These are phyloP conservation scores for Tupaia chinensis DNA, from an alignment of 2,113 vertebrate genomes.

Conservation along the genomic window DNA sequence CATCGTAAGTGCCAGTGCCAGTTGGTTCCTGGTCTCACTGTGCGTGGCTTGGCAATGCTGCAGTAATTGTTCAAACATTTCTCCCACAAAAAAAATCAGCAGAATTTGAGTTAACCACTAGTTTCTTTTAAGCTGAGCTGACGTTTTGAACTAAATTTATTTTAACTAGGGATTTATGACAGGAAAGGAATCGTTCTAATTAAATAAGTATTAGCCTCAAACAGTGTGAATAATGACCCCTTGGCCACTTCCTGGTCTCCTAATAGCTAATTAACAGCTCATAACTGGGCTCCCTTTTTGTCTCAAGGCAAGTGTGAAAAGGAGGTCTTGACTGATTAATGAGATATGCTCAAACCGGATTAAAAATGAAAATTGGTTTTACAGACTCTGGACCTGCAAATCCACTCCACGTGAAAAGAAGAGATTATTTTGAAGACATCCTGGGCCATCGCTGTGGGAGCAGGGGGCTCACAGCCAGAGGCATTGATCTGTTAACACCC, in stretches of 20 bases:
- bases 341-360: conserved; percentile 52
- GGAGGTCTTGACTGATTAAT: conserved; percentile 65
- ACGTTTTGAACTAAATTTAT: conserved; percentile 72
- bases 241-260: conserved; percentile 73
- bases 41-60: background rate
- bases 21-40: background rate
- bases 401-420: background rate
- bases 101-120: conserved; percentile 61
- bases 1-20: background rate
- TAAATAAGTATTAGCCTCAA: conserved; percentile 76
- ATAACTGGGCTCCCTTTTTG: conserved; percentile 68
- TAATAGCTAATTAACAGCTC: conserved; percentile 84
- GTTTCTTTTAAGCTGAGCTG: conserved; percentile 63
- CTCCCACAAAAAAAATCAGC: conserved; percentile 34
- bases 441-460: background rate
- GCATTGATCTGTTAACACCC: background rate
- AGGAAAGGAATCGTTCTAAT: conserved; percentile 76
- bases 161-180: conserved; percentile 76
- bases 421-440: conserved; percentile 38
- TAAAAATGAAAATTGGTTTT: conserved; percentile 76
- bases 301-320: conserved; percentile 78
- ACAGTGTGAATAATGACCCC: conserved; percentile 78
- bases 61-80: conserved; percentile 29
- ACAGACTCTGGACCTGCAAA: conserved; percentile 51
- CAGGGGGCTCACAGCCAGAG: background rate